A percentile compares a stretch with the other conserved stretches of the same genome.
Conservation (phyloP, 2,888 invertebrate genomes). For the Hemithea aestivaria region DNA sequence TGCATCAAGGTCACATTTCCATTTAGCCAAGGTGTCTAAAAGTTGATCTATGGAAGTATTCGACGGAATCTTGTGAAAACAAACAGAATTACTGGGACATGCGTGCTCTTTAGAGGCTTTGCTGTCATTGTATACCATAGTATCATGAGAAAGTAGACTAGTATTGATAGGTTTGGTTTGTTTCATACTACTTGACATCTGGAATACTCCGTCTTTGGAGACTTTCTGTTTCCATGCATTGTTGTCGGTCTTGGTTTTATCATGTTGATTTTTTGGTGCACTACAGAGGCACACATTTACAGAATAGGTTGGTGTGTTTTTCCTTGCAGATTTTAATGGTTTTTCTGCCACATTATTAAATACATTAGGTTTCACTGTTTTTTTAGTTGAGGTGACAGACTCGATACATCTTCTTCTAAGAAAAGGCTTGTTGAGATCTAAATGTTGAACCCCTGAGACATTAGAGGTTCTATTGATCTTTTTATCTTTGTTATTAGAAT, state of each 20-base stretch:
- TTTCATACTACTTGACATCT: conserved; percentile 31
- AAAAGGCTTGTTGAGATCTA: conserved; percentile 8
- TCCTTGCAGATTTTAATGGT: conserved; percentile 29
- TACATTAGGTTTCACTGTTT: conserved; percentile 18
- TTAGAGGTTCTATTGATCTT: conserved; percentile 12
- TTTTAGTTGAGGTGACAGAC: conserved; percentile 5
- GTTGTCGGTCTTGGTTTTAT: conserved; percentile 12
- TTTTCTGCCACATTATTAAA: conserved; percentile 23
- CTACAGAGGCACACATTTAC: conserved; percentile 61
- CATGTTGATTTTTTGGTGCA: conserved; percentile 32
- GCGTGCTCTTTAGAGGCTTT: conserved; percentile 20
- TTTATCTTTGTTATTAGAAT: conserved; percentile 9
- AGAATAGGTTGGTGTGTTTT: conserved; percentile 44
- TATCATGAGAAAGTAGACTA: conserved; percentile 23
- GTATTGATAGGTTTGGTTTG: conserved; percentile 41
- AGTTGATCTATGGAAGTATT: conserved; percentile 59
- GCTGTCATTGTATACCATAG: conserved; percentile 17
- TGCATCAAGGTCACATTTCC: conserved; percentile 38
- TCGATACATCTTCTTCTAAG: conserved; percentile 12
- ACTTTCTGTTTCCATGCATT: conserved; percentile 24
- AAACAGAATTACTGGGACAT: conserved; percentile 45
- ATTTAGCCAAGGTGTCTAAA: conserved; percentile 46
- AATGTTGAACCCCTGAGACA: not conserved
- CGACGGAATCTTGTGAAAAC: conserved; percentile 63
- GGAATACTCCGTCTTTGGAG: conserved; percentile 26